phyloP scores from a whole-genome alignment of 53 echinoderm and acorn worm genomes.

The Temnopleurus reevesii region DNA sequence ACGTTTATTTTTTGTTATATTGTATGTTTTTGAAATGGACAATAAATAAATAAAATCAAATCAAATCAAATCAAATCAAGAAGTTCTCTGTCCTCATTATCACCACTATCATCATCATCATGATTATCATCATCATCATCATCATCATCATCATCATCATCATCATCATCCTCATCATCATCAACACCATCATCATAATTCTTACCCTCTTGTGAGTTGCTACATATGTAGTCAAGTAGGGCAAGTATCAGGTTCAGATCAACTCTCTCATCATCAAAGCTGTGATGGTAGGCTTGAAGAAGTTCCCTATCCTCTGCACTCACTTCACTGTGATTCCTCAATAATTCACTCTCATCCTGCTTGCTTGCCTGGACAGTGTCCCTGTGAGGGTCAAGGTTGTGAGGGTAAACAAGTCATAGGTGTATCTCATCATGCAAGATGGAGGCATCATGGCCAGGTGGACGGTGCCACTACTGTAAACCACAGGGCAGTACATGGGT shows the following conservation, averaged over 20 bases:
- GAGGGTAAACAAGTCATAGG: too few species aligned
- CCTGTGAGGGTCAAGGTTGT: slow-evolving; percentile 53
- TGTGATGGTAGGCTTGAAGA: slow-evolving; percentile 92
- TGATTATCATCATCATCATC: slow-evolving; percentile 56
- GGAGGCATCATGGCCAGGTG: too few species aligned
- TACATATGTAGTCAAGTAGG: slow-evolving; percentile 82
- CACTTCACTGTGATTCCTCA: slow-evolving; percentile 72
- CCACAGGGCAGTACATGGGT: too few species aligned
- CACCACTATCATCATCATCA: slow-evolving; percentile 68
- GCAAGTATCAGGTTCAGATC: slow-evolving; percentile 82
- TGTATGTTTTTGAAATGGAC: too few species aligned
- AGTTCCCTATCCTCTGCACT: slow-evolving; percentile 90
- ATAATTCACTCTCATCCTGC: slow-evolving; percentile 72
- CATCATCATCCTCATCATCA: slow-evolving; percentile 66
- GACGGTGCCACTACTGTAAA: too few species aligned
- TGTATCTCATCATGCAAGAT: too few species aligned
- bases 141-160: slow-evolving; percentile 80
- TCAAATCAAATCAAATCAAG: slow-evolving; percentile 92
- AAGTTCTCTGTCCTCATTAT: slow-evolving; percentile 82
- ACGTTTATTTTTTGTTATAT: too few species aligned
- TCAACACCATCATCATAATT: not conserved
- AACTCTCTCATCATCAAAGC: slow-evolving; percentile 98
- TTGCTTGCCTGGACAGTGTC: slow-evolving; percentile 64
- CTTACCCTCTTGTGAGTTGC: slow-evolving; percentile 89
- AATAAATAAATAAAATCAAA: too few species aligned